Conservation (phyloP, 92 coral and sea anemone species). For the Actinernus sp. region DNA sequence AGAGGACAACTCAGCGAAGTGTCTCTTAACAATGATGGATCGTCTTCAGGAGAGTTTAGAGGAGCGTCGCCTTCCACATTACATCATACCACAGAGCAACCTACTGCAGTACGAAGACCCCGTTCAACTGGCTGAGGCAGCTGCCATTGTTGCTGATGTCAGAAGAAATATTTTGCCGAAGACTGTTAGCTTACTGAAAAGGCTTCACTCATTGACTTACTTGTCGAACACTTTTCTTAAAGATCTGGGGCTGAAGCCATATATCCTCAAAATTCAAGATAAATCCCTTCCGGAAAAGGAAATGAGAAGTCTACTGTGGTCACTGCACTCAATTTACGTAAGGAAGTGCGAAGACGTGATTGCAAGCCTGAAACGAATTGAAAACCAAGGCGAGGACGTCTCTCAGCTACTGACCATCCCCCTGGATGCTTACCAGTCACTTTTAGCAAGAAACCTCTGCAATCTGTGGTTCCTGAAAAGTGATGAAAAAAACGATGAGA, state of each 20-base stretch:
- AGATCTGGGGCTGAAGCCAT: neutral
- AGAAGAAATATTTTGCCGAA: constrained; percentile 50
- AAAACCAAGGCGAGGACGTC: neutral
- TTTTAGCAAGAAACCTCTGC: neutral
- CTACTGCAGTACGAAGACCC: constrained; percentile 56
- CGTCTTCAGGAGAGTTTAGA: constrained; percentile 64
- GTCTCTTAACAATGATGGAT: constrained; percentile 34
- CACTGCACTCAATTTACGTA: neutral
- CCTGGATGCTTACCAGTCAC: neutral
- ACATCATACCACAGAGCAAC: constrained; percentile 75
- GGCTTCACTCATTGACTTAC: constrained; percentile 57
- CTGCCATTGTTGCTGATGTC: constrained; percentile 38
- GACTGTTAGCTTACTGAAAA: constrained; percentile 34
- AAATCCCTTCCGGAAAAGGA: neutral
- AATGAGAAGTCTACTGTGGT: neutral
- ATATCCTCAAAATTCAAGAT: neutral
- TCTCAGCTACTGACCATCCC: no score
- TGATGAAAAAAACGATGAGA: neutral
- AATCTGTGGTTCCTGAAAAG: neutral
- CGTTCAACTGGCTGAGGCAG: constrained; percentile 43
- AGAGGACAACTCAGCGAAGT: constrained; percentile 46
- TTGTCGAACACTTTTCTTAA: constrained; percentile 41
- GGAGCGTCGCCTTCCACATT: constrained; percentile 56
- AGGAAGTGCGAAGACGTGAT: neutral
- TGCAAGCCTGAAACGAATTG: neutral